Conservation (phyloP, 2,113 vertebrate species). For the Nyctereutes procyonoides region DNA sequence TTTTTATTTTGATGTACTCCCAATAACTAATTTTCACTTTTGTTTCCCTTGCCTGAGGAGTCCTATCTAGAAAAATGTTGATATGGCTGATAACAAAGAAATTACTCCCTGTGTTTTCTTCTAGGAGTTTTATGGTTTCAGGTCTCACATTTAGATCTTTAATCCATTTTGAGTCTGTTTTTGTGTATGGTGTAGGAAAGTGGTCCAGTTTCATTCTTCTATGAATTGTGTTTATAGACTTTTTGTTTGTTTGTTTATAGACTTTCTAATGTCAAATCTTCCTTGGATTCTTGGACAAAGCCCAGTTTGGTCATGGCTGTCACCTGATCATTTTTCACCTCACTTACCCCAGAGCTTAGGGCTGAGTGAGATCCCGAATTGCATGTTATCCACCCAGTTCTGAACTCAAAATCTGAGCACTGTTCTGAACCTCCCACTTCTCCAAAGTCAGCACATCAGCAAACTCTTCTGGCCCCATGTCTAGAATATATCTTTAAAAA, state of each 20-base stretch:
- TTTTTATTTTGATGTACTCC: neutral
- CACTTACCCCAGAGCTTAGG: too few species aligned
- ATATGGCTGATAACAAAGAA: neutral
- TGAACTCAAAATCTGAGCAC: neutral
- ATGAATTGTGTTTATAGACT: neutral
- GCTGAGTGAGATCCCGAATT: neutral
- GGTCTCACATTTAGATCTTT: neutral
- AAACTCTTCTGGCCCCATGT: neutral
- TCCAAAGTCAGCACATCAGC: neutral
- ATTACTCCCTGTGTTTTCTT: neutral
- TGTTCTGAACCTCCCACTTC: neutral
- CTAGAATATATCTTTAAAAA: neutral
- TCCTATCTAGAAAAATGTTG: neutral
- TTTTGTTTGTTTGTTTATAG: too few species aligned
- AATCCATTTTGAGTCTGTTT: neutral
- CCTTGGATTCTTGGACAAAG: neutral
- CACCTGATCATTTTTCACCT: neutral
- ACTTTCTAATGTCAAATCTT: neutral
- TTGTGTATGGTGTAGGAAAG: neutral
- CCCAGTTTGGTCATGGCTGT: neutral
- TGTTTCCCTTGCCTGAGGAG: neutral
- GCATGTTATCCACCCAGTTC: neutral
- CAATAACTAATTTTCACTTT: neutral
- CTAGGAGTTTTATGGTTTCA: neutral
- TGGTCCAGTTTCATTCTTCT: neutral